Evolutionary conservation across 2,797 vertebrate species (phyloP).

Genomic region (Esox lucius): DNA sequence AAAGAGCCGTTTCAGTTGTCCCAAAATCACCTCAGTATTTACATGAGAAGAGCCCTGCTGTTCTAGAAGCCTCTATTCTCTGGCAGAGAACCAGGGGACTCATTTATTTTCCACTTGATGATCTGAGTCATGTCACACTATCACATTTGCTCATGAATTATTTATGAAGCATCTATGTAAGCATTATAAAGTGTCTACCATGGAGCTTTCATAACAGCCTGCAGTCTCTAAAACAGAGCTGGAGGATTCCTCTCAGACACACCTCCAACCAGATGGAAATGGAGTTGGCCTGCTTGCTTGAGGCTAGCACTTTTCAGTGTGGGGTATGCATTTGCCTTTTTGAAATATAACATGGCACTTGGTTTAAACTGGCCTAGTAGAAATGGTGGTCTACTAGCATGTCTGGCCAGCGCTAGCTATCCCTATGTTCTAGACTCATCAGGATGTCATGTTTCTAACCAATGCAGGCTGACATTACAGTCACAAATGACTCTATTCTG

Average conservation of each 20-base stretch:
- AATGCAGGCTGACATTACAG: too few relatives aligned
- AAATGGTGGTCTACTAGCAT: too few relatives aligned
- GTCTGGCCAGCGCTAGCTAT: too few relatives aligned
- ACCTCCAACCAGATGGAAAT: constrained; percentile 42
- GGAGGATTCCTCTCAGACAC: constrained; percentile 51
- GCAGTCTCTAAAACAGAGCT: constrained; percentile 63
- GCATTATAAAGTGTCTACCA: too few relatives aligned
- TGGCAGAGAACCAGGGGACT: too few relatives aligned
- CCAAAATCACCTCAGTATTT: background rate
- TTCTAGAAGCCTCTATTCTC: too few relatives aligned
- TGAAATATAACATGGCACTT: background rate
- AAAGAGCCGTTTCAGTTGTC: background rate
- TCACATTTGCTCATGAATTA: background rate
- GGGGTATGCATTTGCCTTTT: background rate
- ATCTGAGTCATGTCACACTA: background rate
- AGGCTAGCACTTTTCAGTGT: background rate
- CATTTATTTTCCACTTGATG: background rate
- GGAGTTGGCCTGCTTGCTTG: too few relatives aligned
- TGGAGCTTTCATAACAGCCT: constrained; percentile 31
- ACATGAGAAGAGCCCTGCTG: background rate
- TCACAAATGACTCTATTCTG: too few relatives aligned
- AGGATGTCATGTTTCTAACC: too few relatives aligned
- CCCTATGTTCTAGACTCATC: too few relatives aligned
- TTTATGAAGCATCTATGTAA: background rate
- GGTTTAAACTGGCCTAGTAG: too few relatives aligned